Conservation (phyloP, 2,888 invertebrate genomes). For the Nemotelus nigrinus region DNA sequence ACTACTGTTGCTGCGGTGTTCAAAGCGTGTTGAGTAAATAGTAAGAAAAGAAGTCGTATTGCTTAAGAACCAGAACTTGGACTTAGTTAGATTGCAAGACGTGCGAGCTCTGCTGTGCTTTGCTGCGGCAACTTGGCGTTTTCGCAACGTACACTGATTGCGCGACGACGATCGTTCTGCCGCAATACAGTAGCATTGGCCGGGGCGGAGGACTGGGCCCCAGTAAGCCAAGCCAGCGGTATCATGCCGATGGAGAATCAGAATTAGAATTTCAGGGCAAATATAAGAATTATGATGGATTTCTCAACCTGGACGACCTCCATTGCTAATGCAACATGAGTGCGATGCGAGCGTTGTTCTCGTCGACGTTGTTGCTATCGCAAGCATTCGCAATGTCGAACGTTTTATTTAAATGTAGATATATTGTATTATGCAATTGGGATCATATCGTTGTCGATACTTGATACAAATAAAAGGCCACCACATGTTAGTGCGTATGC, state of each 20-base stretch:
- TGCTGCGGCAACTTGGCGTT: slow-evolving; percentile 3
- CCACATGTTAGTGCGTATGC: too few species aligned
- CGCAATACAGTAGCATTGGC: background rate
- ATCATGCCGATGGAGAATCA: background rate
- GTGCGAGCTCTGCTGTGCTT: too few species aligned
- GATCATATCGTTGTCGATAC: too few species aligned
- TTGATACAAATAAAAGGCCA: too few species aligned
- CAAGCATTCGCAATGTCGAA: too few species aligned
- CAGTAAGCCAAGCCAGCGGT: background rate
- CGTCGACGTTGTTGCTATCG: too few species aligned
- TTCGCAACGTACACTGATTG: slow-evolving; percentile 4
- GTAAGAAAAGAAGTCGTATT: background rate
- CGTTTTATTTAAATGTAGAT: too few species aligned
- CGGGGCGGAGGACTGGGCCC: background rate
- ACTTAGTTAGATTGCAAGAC: background rate
- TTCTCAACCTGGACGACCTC: slow-evolving; percentile 2
- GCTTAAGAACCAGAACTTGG: slow-evolving; percentile 8
- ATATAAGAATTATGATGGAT: slow-evolving; percentile 5
- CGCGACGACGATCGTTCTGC: background rate
- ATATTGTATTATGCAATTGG: too few species aligned
- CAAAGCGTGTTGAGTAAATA: background rate
- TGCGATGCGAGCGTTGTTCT: background rate
- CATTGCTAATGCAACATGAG: background rate
- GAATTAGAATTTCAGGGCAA: slow-evolving; percentile 15
- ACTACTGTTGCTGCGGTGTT: background rate